Base-by-base conservation (phyloP, 1,140 invertebrate genomes). In the Gonioctena quinquepunctata region DNA sequence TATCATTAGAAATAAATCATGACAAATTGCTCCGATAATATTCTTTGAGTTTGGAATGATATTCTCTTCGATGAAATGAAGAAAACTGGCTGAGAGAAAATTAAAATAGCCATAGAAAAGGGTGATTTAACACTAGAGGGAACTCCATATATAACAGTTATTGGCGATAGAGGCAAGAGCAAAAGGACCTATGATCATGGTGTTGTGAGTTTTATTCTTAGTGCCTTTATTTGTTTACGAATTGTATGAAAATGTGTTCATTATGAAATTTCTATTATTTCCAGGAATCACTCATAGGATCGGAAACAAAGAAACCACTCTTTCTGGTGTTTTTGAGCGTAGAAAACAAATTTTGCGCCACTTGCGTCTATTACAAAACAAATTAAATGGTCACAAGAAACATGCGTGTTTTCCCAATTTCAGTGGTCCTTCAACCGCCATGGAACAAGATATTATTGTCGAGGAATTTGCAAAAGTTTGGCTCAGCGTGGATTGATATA, bases 391-490 rank as follows among this genome's bases (percentile, higher is more conserved):
- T 16, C 50, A 11, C 50, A 54, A 54, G 18, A 21, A 54, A 54
- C 50, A 54, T 22, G 18, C 13, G 11, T 54, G 50, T 54, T 54
- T 18, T 21, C 18, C 7, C 18, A 54, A 54, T 54, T 54, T 54
- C 50, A 54, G 50, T 54, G 50, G 50, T 6, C 50, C 50, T 54
- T 54, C 50, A 54, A 54, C 50, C 18, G 50, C 50, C 18, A 54
- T 54, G 50, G 50, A 54, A 54, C 50, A 54, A 54, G 50, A 54
- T 22, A 21, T 54, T n/a, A 54, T 3, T 19, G 18, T 54, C 16
- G 50, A 54, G 50, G 50, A 54, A n/a, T 54, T 54, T 54, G 50
- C 8, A 54, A 54, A 3, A 54, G 50, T 54, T 54, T 54, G 50
- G 50, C 18, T 54, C 50, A 54, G 50, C 50, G 18, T 22, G 50